Conservation (phyloP, 2,797 vertebrate species). For the Meda fulgida region DNA sequence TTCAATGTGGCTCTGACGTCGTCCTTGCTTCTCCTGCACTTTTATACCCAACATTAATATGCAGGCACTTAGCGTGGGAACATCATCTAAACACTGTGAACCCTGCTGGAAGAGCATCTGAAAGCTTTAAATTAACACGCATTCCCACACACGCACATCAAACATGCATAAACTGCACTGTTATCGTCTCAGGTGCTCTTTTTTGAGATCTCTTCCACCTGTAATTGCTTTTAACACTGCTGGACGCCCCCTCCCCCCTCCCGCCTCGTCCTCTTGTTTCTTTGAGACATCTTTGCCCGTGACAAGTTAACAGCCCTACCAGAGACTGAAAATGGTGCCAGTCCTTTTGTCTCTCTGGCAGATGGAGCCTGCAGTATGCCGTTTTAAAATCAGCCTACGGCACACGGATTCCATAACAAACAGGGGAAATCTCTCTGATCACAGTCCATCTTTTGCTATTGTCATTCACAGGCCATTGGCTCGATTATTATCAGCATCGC, state of each 20-base stretch:
- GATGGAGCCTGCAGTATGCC: constrained; percentile 70
- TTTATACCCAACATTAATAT: constrained; percentile 30
- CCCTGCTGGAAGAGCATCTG: constrained; percentile 24
- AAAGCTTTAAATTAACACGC: constrained; percentile 36
- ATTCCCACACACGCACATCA: constrained; percentile 30
- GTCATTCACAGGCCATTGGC: constrained; percentile 63
- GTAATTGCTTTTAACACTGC: constrained; percentile 41
- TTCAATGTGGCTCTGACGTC: neutral
- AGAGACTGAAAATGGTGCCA: constrained; percentile 69
- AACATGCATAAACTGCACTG: neutral
- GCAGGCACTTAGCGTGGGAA: constrained; percentile 37
- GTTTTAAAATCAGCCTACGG: constrained; percentile 64
- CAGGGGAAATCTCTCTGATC: constrained; percentile 69
- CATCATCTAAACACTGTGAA: constrained; percentile 24
- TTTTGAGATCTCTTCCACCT: constrained; percentile 40
- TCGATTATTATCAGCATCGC: constrained; percentile 19
- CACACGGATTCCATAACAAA: constrained; percentile 67
- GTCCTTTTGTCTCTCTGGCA: constrained; percentile 72
- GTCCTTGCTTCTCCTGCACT: constrained; percentile 8
- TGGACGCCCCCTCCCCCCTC: neutral
- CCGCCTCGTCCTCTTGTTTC: constrained; percentile 68
- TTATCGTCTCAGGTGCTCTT: constrained; percentile 23
- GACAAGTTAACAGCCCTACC: constrained; percentile 74
- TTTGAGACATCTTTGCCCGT: constrained; percentile 65
- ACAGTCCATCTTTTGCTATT: constrained; percentile 66